A percentile compares a stretch with the other conserved stretches of the same genome.
These are phyloP conservation scores for Zapornia atra DNA, from an alignment of 2,113 vertebrate species.

Conservation along the genomic window DNA sequence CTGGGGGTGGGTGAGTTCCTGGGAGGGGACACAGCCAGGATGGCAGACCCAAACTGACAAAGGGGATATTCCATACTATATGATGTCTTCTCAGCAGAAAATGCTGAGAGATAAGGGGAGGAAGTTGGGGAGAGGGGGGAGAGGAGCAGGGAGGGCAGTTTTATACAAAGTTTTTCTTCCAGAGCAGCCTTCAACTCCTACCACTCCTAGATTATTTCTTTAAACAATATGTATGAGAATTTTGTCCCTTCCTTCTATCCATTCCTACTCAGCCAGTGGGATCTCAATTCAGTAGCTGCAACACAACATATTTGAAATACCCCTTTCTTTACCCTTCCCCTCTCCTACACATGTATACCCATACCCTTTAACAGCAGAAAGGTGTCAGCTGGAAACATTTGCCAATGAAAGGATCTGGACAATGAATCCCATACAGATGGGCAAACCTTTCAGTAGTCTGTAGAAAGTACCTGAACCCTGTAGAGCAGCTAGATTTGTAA, in stretches of 20 bases:
- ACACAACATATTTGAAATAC: neutral
- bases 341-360: neutral
- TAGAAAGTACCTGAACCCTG: neutral
- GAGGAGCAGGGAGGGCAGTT: no score
- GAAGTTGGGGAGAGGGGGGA: no score
- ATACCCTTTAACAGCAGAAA: neutral
- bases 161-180: no score
- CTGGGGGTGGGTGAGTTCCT: no score
- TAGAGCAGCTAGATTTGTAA: neutral
- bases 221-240: neutral
- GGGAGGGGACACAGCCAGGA: no score
- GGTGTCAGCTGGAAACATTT: neutral
- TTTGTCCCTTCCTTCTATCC: neutral
- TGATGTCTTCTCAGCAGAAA: no score
- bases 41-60: no score
- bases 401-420: neutral
- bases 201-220: neutral
- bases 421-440: neutral
- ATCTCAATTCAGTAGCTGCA: neutral
- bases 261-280: neutral
- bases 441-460: fast-evolving
- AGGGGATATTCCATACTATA: no score
- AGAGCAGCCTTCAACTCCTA: neutral
- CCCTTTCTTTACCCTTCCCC: neutral
- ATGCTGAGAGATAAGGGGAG: no score